Base-by-base conservation (phyloP, 1,140 invertebrate genomes). In the Berghia stephanieae region DNA sequence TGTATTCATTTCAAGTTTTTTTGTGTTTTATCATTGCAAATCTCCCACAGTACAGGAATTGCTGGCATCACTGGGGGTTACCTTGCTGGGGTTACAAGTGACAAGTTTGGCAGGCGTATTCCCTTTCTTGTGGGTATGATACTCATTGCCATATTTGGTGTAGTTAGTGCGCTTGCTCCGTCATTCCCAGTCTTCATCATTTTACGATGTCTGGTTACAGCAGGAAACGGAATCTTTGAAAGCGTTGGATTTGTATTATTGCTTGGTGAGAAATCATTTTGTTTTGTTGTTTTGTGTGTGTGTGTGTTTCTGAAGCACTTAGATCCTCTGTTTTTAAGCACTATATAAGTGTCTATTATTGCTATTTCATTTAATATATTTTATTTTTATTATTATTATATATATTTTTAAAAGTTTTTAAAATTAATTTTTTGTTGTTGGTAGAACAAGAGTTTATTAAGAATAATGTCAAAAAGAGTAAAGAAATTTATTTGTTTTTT, bases 181-280 rank as follows among this genome's bases (percentile, higher is more conserved):
- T 79, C 77, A 31, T 87, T 86, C 49, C 72, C 78, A 36, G n/a
- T 83, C 5, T 82, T 87, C 52, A 77, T 87, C 3, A 76, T 77
- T 3, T 73, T 86, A 3, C 46, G 85, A 55, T 81, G 82, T n/a
- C 67, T 85, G 13, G 83, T 85, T 10, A 81, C 82, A 3, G 70
- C 85, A 67, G 86, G 85, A 49, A 84, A 71, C 46, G 85, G 84
- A 42, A 83, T 83, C 27, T 80, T 86, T 66, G 83, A 84, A 78
- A 76, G 83, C 4, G 79, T 83, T 2, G 81, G 83, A 31, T 86
- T 86, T 80, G 84, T 86, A 21, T 71, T 86, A 8, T 73, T 86
- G n/a, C 70, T 87, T 36, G 86, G 86, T 87, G 80, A 78, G 83
- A 75, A 31, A n/a, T 24, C 3, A 43, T n/a, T 13, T 21, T 10